Evolutionary conservation across 2,797 vertebrate species (phyloP), one percentile per base, ranked within the genome.

Genomic region (Pantherophis alleghaniensis): DNA sequence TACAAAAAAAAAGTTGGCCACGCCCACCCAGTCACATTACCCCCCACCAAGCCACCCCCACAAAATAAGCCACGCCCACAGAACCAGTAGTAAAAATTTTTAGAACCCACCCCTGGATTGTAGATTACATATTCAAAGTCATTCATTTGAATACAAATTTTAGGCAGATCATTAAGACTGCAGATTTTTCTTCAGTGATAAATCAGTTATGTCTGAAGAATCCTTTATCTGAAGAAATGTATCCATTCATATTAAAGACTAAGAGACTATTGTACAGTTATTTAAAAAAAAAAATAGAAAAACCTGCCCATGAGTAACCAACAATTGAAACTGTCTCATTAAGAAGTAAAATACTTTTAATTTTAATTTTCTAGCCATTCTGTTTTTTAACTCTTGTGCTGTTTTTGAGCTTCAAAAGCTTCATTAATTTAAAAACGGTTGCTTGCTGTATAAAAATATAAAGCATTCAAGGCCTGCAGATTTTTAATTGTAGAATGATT

Each of bases 381-480:
- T 53, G 91, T 86, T 95, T 55, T 91, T 92, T n/a, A 79, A 42
- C 92, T 79, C 55, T 20, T 91, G n/a, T 91, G 37, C 91, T 12
- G 1, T 74, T 92, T 88, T 57, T 37, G 53, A 94, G 1, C 26
- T 90, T 94, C 94, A 92, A 87, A 95, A n/a, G 11, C 93, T 93
- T 91, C 91, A 88, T 95, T 94, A 95, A 94, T 95, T 95, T 96
- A 96, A 93, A 95, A 63, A 14, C 86, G 92, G 7, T 5, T 90
- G 74, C 14, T 87, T 74, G 47, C 87, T 90, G 37, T 24, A 93
- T 94, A 94, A 94, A 94, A 96, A 94, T 96, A 92, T 92, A 37
- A 96, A 93, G 11, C 91, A 32, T 89, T 96, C 94, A 60, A 94
- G 95, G 93, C 32, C 22, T 59, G 18, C 95, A 61, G 92, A 28